These are phyloP conservation scores for Sialia sialis DNA, from an alignment of 2,113 vertebrate species.

Conservation along the genomic window DNA sequence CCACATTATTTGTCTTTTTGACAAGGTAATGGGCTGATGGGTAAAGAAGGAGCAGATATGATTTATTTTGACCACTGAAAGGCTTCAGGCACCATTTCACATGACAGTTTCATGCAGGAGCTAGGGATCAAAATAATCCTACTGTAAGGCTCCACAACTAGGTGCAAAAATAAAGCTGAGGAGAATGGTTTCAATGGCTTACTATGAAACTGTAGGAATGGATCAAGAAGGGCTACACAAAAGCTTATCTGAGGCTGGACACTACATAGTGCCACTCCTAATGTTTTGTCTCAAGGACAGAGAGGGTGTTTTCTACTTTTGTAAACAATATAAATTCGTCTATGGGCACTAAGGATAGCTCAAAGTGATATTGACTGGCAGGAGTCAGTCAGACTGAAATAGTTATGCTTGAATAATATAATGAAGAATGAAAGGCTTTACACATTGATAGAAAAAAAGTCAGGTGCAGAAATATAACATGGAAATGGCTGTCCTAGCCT, in stretches of 20 bases:
- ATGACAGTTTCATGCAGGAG: background rate
- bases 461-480: background rate
- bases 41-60: background rate
- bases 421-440: background rate
- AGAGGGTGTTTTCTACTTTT: background rate
- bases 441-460: background rate
- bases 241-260: background rate
- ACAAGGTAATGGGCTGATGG: background rate
- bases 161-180: background rate
- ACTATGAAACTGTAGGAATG: background rate
- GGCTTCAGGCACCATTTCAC: slow-evolving; percentile 9
- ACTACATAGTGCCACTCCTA: background rate
- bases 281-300: background rate
- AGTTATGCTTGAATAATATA: background rate
- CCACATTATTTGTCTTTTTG: background rate
- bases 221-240: background rate
- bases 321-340: background rate
- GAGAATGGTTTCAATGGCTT: background rate
- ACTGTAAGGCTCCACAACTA: background rate
- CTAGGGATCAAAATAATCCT: background rate
- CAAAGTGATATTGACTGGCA: background rate
- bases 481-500: background rate
- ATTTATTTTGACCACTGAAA: slow-evolving; percentile 3
- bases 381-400: background rate
- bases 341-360: background rate